Evolutionary conservation across 2,888 invertebrate genomes (phyloP).

Genomic region (Acholoe squamosa): DNA sequence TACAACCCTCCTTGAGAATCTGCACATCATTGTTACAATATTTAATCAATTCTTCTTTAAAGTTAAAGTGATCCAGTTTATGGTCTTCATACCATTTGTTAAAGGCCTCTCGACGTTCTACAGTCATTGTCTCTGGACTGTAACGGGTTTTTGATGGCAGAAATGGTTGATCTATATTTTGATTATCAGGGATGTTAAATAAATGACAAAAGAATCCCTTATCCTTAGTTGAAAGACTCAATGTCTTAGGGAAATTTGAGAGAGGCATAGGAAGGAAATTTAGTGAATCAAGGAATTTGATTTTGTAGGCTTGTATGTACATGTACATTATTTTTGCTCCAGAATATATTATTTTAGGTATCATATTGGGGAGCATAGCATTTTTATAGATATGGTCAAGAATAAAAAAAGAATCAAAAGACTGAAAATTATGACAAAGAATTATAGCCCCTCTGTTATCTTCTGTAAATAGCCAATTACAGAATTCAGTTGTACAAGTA

Average conservation of each 20-base stretch:
- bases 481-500: too few relatives aligned
- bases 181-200: neutral
- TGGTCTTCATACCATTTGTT: neutral
- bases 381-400: too few relatives aligned
- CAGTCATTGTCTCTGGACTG: neutral
- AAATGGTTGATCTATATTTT: slow-evolving; percentile 26
- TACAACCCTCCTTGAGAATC: slow-evolving; percentile 10
- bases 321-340: slow-evolving; percentile 40
- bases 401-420: too few relatives aligned
- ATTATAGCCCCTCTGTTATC: too few relatives aligned
- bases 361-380: too few relatives aligned
- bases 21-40: neutral
- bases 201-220: slow-evolving; percentile 17
- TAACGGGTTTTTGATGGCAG: neutral
- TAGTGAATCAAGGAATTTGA: neutral
- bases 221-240: neutral
- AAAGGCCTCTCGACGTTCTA: neutral
- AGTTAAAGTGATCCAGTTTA: neutral
- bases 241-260: neutral
- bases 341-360: too few relatives aligned
- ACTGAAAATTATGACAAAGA: too few relatives aligned
- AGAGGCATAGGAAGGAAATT: slow-evolving; percentile 14
- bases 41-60: neutral
- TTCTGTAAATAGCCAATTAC: too few relatives aligned
- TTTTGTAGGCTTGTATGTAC: neutral